phyloP scores from a whole-genome alignment of 1,140 invertebrate species.

The Batillaria attramentaria region DNA sequence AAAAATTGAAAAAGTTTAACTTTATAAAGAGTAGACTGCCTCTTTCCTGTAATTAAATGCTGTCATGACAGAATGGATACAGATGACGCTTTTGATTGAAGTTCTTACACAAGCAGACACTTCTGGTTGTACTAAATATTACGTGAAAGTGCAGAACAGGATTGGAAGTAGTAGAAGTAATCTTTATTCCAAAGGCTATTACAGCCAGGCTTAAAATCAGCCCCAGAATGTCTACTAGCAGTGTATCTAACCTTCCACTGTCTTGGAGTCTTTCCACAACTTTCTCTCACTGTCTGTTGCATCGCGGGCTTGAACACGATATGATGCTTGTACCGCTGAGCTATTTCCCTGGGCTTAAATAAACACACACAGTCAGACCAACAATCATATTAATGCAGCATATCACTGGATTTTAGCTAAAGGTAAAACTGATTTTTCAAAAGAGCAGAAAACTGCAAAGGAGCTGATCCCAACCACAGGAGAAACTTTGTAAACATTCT shows the following conservation, averaged over 20 bases:
- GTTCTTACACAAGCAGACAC: too few relatives aligned
- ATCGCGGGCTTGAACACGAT: slow-evolving; percentile 31
- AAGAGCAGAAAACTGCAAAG: too few relatives aligned
- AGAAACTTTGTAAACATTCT: neutral
- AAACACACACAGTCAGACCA: neutral
- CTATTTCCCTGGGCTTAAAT: neutral
- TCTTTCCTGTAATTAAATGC: too few relatives aligned
- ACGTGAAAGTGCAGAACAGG: too few relatives aligned
- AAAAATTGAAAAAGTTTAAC: too few relatives aligned
- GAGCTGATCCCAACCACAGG: too few relatives aligned
- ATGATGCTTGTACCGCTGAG: slow-evolving; percentile 23
- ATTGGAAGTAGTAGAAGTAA: too few relatives aligned
- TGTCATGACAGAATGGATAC: too few relatives aligned
- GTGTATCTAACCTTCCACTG: slow-evolving; percentile 4
- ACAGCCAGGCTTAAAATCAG: neutral
- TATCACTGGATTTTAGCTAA: neutral
- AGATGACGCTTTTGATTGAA: too few relatives aligned
- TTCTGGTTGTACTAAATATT: too few relatives aligned
- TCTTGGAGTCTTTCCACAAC: neutral
- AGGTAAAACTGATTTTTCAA: neutral
- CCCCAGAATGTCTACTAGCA: neutral
- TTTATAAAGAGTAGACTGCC: too few relatives aligned
- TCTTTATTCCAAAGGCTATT: too few relatives aligned
- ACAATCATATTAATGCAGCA: neutral
- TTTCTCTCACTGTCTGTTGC: slow-evolving; percentile 30